phyloP scores from a whole-genome alignment of 2,113 vertebrate species.

The Galbula dea region DNA sequence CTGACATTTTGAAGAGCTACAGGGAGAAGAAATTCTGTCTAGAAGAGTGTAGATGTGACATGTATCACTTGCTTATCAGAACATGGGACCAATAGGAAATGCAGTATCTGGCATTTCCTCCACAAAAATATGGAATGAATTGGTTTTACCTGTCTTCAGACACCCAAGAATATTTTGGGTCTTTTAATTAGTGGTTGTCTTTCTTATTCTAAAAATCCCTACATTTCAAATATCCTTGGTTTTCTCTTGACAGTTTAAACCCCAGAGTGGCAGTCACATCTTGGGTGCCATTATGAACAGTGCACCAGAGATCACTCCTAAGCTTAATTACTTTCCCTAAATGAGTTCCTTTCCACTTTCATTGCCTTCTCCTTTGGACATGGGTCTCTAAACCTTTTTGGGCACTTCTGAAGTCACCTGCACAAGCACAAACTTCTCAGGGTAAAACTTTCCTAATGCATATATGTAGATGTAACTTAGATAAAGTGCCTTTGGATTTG shows the following conservation, averaged over 20 bases:
- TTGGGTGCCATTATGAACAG: background rate
- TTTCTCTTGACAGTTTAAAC: background rate
- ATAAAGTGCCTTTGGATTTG: background rate
- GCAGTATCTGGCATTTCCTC: background rate
- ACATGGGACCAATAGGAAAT: background rate
- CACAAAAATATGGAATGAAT: background rate
- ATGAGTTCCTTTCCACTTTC: background rate
- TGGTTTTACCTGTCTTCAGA: background rate
- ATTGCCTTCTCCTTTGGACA: background rate
- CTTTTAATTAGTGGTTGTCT: background rate
- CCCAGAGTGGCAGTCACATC: background rate
- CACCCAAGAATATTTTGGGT: background rate
- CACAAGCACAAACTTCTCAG: background rate
- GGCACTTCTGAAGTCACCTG: background rate
- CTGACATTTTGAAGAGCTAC: slow-evolving; percentile 17
- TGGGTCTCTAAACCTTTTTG: background rate
- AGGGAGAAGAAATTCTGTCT: background rate
- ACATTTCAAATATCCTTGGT: background rate
- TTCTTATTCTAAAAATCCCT: background rate
- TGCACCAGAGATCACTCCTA: background rate
- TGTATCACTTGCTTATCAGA: background rate
- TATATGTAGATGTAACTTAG: fast-evolving
- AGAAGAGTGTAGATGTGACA: background rate
- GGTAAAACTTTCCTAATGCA: background rate
- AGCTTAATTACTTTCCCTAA: background rate